phyloP scores from a whole-genome alignment of 2,797 vertebrate species.

The Clamator glandarius region DNA sequence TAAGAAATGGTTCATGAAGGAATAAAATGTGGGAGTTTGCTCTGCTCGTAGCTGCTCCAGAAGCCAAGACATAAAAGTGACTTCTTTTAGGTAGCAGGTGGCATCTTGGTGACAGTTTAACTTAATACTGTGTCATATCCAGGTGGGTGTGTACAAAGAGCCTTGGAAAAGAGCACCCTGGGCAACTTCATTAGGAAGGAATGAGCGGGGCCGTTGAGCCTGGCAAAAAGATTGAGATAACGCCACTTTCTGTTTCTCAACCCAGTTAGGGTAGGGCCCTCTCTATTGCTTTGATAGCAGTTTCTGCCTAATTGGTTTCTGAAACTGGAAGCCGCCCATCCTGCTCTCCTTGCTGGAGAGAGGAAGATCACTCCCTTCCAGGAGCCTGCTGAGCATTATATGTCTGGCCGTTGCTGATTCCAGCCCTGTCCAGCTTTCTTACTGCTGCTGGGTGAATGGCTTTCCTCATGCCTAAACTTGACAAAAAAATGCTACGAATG shows the following conservation, averaged over 20 bases:
- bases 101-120: neutral
- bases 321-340: constrained; percentile 55
- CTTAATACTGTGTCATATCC: neutral
- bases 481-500: neutral
- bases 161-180: neutral
- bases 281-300: constrained; percentile 62
- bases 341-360: constrained; percentile 60
- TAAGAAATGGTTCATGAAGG: neutral
- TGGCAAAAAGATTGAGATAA: neutral
- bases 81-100: neutral
- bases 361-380: constrained; percentile 34
- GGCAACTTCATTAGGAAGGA: neutral
- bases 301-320: constrained; percentile 66
- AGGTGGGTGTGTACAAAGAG: neutral
- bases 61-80: neutral
- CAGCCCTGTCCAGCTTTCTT: constrained; percentile 43
- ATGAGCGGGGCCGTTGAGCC: neutral
- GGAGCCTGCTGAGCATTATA: neutral
- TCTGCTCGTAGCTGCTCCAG: neutral
- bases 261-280: constrained; percentile 56
- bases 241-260: constrained; percentile 41
- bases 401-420: neutral
- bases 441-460: neutral
- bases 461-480: neutral
- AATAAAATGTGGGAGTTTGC: neutral